Base-by-base conservation (phyloP, 2,113 vertebrate genomes). In the Megaceryle maxima region DNA sequence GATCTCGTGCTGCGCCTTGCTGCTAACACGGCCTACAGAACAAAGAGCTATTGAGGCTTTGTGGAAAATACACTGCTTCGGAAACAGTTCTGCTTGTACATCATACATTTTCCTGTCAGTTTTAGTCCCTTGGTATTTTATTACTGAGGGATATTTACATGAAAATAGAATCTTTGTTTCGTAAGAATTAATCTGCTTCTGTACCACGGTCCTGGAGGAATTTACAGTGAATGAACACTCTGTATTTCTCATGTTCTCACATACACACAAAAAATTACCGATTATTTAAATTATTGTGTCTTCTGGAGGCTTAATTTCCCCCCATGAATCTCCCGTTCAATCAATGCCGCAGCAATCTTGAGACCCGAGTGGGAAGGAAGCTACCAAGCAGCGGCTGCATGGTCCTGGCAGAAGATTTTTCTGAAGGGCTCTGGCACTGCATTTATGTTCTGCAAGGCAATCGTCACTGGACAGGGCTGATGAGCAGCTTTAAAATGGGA, bases 141-240 rank as follows among this genome's bases (percentile, higher is more conserved):
- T 97, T 97, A 96, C 83, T 50, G 94, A 94, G 89, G 89, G 93
- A 93, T 87, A 97, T 97, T 97, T 97, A 95, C 97, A 97, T 97
- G 95, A 97, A 95, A 97, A 97, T 97, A 95, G 96, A 90, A 97
- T 96, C 94, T 97, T 96, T 96, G 93, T 97, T 97, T 97, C 91
- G 22, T 90, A 94, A 96, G 96, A 95, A 96, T 94, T 96, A 94
- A 97, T 96, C 92, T 95, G 93, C 87, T 87, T 37, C 96, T 55
- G 80, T 89, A 83, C 10, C 35, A 4, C 0, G 0, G 77, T 96
- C 97, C 95, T 82, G 92, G 84, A 96, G 97, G 97, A 94, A 19
- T 96, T 94, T 76, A 62, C 16, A 3, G 70, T 96, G 96, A 95
- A 93, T 97, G 96, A 97, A 79, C 94, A 16, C 74, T 35, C 91